Evolutionary conservation across 2,888 invertebrate genomes (phyloP).

Genomic region (Chelonus formosanus): DNA sequence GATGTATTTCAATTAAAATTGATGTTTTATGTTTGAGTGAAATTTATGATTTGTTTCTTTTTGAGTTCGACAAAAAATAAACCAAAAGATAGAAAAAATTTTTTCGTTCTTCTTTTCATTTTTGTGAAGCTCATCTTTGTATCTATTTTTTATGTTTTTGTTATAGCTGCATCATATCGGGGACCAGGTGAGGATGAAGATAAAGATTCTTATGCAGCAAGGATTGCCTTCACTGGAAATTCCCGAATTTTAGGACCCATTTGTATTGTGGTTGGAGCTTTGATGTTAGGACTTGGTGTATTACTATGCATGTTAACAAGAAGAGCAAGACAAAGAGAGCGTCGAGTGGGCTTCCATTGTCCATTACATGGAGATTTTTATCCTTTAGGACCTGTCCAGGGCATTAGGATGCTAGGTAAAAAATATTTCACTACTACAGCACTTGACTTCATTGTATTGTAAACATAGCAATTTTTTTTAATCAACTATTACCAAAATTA

Average conservation of each 20-base stretch:
- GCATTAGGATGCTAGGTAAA: conserved; percentile 59
- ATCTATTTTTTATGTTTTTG: no score
- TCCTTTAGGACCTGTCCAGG: conserved; percentile 74
- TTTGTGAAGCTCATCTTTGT: no score
- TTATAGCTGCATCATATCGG: conserved; percentile 77
- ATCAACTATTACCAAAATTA: no score
- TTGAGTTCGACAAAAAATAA: no score
- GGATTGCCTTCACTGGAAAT: conserved; percentile 79
- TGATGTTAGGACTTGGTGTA: conserved; percentile 75
- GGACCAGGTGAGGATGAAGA: conserved; percentile 78
- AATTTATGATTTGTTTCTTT: no score
- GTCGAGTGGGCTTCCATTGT: conserved; percentile 79
- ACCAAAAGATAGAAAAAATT: no score
- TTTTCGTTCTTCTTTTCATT: no score
- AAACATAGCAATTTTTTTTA: neutral
- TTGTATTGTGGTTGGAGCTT: conserved; percentile 77
- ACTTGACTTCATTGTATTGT: neutral
- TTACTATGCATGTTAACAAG: conserved; percentile 75
- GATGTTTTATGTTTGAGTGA: no score
- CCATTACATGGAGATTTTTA: conserved; percentile 82
- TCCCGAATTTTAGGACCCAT: conserved; percentile 78
- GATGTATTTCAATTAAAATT: no score
- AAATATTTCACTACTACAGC: neutral
- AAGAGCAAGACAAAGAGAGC: conserved; percentile 73
- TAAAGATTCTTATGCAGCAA: conserved; percentile 75